Evolutionary conservation across 2,888 invertebrate genomes (phyloP).

Genomic region (Glomeris marginata): DNA sequence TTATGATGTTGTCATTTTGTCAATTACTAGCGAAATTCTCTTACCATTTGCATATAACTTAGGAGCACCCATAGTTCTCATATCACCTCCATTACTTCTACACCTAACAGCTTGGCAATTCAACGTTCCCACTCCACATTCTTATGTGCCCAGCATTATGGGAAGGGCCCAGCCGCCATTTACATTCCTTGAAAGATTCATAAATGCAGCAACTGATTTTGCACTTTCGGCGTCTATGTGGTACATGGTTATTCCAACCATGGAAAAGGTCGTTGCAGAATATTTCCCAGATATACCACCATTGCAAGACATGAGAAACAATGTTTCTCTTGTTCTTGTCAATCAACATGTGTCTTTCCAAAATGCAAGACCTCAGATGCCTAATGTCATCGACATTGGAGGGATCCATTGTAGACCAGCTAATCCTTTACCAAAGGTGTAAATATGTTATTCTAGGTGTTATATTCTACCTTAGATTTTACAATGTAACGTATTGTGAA

Average conservation of each 20-base stretch:
- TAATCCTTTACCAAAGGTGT: slow-evolving; percentile 5
- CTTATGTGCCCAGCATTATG: neutral
- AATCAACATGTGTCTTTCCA: slow-evolving; percentile 4
- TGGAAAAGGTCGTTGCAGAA: neutral
- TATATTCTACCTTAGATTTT: too few relatives aligned
- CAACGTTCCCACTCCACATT: slow-evolving; percentile 8
- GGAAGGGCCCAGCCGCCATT: neutral
- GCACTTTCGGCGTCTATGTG: neutral
- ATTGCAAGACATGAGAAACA: neutral
- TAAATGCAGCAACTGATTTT: neutral
- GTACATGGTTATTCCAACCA: neutral
- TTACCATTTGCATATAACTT: too few relatives aligned
- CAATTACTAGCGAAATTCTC: too few relatives aligned
- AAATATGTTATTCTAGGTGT: too few relatives aligned
- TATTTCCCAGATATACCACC: slow-evolving; percentile 6
- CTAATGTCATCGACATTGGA: neutral
- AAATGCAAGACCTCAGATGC: neutral
- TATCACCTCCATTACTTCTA: too few relatives aligned
- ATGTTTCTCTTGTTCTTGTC: slow-evolving; percentile 5
- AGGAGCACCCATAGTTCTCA: too few relatives aligned
- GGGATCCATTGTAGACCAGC: neutral
- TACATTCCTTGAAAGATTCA: neutral
- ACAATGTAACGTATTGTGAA: too few relatives aligned
- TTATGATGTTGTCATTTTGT: too few relatives aligned
- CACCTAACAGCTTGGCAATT: slow-evolving; percentile 2